phyloP scores from a whole-genome alignment of 2,888 invertebrate genomes.

The Mimachlamys varia region DNA sequence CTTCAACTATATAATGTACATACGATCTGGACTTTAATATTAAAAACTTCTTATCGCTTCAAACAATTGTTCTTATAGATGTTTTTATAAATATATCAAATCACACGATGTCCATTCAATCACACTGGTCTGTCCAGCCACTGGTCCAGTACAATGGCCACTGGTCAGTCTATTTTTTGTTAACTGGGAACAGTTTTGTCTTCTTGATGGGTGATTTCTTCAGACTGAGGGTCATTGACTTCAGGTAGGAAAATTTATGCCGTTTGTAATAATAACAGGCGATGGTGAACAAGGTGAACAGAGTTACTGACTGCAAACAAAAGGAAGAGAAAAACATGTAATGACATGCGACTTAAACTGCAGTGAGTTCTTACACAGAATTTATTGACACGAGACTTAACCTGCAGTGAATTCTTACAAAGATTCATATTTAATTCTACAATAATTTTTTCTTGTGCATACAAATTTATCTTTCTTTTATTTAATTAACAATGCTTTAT shows the following conservation, averaged over 20 bases:
- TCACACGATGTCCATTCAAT: neutral
- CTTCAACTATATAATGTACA: conserved; percentile 1
- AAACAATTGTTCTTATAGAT: neutral
- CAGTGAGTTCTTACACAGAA: too few relatives aligned
- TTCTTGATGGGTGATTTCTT: neutral
- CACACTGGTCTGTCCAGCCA: neutral
- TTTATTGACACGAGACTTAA: too few relatives aligned
- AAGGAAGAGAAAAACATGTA: conserved; percentile 53
- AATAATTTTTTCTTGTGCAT: too few relatives aligned
- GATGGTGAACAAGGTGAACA: conserved; percentile 86
- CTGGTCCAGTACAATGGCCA: neutral
- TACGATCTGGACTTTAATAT: neutral
- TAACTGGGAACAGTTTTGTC: neutral
- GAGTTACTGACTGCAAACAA: conserved; percentile 84
- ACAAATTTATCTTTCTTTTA: too few relatives aligned
- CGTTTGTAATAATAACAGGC: conserved; percentile 91
- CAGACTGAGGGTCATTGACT: neutral
- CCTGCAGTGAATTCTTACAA: too few relatives aligned
- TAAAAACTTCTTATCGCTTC: neutral
- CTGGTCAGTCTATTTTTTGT: neutral
- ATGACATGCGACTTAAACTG: neutral
- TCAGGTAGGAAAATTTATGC: conserved; percentile 86
- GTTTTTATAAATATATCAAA: conserved; percentile 17
- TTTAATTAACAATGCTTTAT: too few relatives aligned
- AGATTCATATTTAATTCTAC: too few relatives aligned